Conservation (phyloP, 2,113 vertebrate genomes). For the Cyprinodon tularosa region DNA sequence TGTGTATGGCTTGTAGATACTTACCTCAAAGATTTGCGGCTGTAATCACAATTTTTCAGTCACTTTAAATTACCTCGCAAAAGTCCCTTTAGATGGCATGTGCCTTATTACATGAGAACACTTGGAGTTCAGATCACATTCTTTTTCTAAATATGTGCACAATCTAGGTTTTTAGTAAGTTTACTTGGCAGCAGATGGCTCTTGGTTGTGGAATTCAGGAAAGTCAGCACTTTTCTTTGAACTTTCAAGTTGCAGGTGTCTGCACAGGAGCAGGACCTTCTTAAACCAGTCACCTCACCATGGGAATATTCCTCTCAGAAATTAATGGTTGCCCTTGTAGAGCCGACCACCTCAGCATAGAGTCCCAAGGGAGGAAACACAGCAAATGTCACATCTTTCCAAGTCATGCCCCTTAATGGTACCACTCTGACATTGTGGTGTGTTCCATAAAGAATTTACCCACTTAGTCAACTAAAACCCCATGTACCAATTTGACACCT, state of each 20-base stretch:
- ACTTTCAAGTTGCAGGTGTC: conserved; percentile 70
- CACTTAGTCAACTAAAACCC: conserved; percentile 55
- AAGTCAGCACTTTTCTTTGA: conserved; percentile 79
- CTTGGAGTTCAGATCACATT: conserved; percentile 36
- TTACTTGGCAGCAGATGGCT: conserved; percentile 77
- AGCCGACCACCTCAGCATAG: conserved; percentile 69
- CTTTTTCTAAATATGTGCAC: conserved; percentile 40
- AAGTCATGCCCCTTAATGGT: conserved; percentile 58
- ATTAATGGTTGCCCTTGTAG: conserved; percentile 77
- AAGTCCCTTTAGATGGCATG: conserved; percentile 28
- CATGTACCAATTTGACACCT: conserved; percentile 50
- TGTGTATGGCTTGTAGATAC: background rate
- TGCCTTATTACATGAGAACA: conserved; percentile 10
- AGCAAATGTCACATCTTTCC: conserved; percentile 65
- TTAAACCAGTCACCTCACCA: conserved; percentile 67
- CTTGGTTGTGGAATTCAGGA: conserved; percentile 45
- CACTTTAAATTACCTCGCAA: background rate
- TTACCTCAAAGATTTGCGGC: background rate
- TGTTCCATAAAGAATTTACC: conserved; percentile 60
- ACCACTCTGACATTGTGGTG: conserved; percentile 57
- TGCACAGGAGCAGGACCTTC: conserved; percentile 71
- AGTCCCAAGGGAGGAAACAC: conserved; percentile 47
- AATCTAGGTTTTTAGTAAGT: conserved; percentile 56
- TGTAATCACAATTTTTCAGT: too few species aligned
- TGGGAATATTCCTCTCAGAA: conserved; percentile 72